Base-by-base conservation (phyloP, 2,113 vertebrate genomes). In the Climacteris rufus region DNA sequence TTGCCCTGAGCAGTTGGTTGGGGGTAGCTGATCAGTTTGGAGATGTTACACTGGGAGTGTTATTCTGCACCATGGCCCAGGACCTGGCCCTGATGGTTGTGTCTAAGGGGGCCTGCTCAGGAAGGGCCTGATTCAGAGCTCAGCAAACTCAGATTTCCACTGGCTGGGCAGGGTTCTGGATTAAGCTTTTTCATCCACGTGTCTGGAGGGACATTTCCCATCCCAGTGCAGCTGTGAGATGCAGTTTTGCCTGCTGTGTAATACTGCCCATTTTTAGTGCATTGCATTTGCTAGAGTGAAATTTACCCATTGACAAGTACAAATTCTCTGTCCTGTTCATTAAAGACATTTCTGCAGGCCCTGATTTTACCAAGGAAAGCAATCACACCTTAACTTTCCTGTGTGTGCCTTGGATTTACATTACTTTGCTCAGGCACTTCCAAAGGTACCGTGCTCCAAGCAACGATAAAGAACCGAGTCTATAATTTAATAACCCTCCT, bases 401-500 rank as follows among this genome's bases (percentile, higher is more conserved):
- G 39, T 22, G 22, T 18, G 42, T 20, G 49, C 47, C 47, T 63
- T 15, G 6, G 60, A 33, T 86, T 57, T 71, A 37, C 33, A 6
- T 57, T n/a, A n/a, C 44, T 75, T 74, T 25, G 30, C 71, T 75
- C 45, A 59, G 54, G 56, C 44, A 10, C 14, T 45, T 63, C 35
- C 57, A 60, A 57, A 83, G 39, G 35, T 40, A 74, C 49, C 0
- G 0, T 7, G 71, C 47, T 92, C 63, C 0, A 0, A 86, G 76
- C 56, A 53, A 37, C 1, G 0, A 28, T 23, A 66, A 87, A 77
- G 45, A 90, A 66, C 35, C 0, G 1, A 86, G 80, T 23, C 76
- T 56, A 17, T 83, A 90, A 89, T 87, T 88, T 89, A 96, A 94
- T 81, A 92, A 39, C 13, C n/a, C 30, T 53, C 69, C n/a, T 30